Conservation (phyloP, 1,140 invertebrate species). For the Antheraea pernyi region DNA sequence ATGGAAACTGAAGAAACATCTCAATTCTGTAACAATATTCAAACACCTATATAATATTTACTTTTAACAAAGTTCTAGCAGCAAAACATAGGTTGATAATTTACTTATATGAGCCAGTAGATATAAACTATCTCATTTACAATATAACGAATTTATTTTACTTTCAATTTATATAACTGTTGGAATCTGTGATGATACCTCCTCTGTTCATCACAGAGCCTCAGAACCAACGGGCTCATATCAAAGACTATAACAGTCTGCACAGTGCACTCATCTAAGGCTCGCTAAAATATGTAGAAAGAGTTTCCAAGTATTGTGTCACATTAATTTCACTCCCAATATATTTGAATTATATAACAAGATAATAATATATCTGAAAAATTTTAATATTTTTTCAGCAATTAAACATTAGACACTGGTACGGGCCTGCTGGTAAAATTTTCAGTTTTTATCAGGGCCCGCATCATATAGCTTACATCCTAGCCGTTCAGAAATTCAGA, state of each 20-base stretch:
- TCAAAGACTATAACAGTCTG: slow-evolving; percentile 47
- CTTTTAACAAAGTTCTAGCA: slow-evolving; percentile 73
- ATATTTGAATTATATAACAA: slow-evolving; percentile 78
- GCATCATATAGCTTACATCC: slow-evolving; percentile 45
- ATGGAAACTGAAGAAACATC: slow-evolving; percentile 68
- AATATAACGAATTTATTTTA: slow-evolving; percentile 69
- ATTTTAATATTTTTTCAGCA: slow-evolving; percentile 75
- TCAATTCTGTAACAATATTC: slow-evolving; percentile 75
- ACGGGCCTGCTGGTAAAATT: slow-evolving; percentile 62
- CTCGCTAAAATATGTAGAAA: slow-evolving; percentile 67
- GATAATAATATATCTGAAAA: slow-evolving; percentile 78
- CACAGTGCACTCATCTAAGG: slow-evolving; percentile 65
- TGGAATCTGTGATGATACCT: slow-evolving; percentile 34
- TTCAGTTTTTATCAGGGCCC: slow-evolving; percentile 44
- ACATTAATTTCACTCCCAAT: slow-evolving; percentile 59
- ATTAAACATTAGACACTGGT: slow-evolving; percentile 73
- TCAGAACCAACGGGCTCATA: slow-evolving; percentile 23
- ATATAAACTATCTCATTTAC: slow-evolving; percentile 72
- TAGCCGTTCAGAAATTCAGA: slow-evolving; percentile 60
- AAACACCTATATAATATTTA: slow-evolving; percentile 76
- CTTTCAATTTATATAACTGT: slow-evolving; percentile 62
- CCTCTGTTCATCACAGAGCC: slow-evolving; percentile 26
- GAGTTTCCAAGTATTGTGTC: slow-evolving; percentile 56
- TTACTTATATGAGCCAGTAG: slow-evolving; percentile 68
- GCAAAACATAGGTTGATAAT: slow-evolving; percentile 69